phyloP scores from a whole-genome alignment of 2,888 invertebrate species.

The Eudasyphora cyanicolor region DNA sequence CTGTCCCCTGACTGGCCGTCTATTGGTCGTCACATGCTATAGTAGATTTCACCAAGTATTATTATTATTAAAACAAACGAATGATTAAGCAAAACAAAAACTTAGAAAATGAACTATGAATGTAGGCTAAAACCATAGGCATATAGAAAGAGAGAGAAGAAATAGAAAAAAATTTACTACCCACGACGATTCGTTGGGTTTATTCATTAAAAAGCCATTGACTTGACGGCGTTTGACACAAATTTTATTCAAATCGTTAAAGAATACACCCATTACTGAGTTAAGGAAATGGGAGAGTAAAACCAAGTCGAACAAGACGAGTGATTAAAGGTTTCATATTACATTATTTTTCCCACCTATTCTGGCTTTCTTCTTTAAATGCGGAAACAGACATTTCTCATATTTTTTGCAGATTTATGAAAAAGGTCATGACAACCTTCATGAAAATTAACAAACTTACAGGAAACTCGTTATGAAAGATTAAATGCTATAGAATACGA shows the following conservation, averaged over 20 bases:
- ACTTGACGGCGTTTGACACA: constrained; percentile 30
- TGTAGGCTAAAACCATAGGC: constrained; percentile 22
- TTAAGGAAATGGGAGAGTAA: constrained; percentile 7
- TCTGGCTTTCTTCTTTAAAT: not conserved
- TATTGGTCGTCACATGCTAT: not conserved
- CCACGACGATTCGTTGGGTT: not conserved
- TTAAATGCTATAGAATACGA: too few relatives aligned
- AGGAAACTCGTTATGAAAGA: too few relatives aligned
- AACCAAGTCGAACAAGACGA: not conserved
- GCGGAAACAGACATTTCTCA: not conserved
- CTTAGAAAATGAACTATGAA: not conserved
- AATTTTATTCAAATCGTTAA: not conserved
- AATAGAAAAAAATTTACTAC: too few relatives aligned
- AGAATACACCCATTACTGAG: not conserved
- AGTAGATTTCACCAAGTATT: constrained; percentile 24
- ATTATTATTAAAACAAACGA: not conserved
- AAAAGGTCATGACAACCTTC: not conserved
- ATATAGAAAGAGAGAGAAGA: too few relatives aligned
- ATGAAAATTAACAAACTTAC: not conserved
- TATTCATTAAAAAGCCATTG: constrained; percentile 24
- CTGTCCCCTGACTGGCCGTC: not conserved
- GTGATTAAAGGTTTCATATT: constrained; percentile 3
- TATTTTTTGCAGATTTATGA: not conserved
- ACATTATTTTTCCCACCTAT: not conserved
- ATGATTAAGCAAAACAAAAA: not conserved